phyloP scores from a whole-genome alignment of 2,113 vertebrate genomes.

The Hyperoodon ampullatus region DNA sequence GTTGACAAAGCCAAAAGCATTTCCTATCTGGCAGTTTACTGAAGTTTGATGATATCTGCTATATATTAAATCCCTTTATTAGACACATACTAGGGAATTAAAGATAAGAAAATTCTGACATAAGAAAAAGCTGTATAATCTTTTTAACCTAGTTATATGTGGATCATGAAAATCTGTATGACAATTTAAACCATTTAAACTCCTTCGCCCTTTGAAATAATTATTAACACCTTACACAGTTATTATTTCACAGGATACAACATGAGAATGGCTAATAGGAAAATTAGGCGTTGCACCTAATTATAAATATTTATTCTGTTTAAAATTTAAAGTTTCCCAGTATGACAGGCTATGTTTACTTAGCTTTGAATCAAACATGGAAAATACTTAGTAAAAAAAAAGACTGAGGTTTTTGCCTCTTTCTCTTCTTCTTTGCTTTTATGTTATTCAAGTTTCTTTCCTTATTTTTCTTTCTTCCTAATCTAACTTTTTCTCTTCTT shows the following conservation, averaged over 20 bases:
- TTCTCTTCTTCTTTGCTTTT: background rate
- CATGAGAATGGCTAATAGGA: background rate
- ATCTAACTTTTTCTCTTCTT: background rate
- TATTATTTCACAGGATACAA: background rate
- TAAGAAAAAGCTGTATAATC: background rate
- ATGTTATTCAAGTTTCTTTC: background rate
- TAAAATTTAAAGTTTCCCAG: background rate
- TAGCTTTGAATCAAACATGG: background rate
- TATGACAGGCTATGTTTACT: background rate
- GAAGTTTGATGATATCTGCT: background rate
- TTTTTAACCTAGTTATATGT: background rate
- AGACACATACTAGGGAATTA: background rate
- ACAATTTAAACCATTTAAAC: constrained; percentile 10
- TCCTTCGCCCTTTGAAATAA: background rate
- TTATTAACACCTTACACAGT: background rate
- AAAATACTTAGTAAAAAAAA: background rate
- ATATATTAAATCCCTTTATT: background rate
- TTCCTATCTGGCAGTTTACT: background rate
- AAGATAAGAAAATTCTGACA: background rate
- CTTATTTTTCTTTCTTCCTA: background rate
- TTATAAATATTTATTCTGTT: constrained; percentile 6
- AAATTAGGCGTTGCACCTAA: background rate
- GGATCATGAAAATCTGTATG: background rate
- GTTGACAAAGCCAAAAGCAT: background rate
- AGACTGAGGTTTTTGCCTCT: background rate